Base-by-base conservation (phyloP, 2,113 vertebrate species). In the Osmerus eperlanus region DNA sequence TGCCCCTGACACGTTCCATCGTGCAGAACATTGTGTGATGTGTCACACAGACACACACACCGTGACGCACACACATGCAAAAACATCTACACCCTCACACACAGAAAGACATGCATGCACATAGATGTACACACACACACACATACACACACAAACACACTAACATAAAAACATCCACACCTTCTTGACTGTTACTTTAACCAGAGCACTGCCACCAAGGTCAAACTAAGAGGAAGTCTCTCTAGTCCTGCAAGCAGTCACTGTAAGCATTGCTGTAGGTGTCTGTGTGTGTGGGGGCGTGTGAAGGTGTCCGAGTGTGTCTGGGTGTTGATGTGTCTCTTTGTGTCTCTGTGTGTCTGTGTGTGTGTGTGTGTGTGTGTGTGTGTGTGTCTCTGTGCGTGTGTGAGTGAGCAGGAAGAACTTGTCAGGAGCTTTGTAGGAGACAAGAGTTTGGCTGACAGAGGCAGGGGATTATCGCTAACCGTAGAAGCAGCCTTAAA, bases 31-130 rank as follows among this genome's bases (percentile, higher is more conserved):
- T 12, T 25, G 13, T 63, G 23, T 63, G 61, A 63, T 14, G 3
- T 32, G 61, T 63, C 61, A 63, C 61, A 63, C 29, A 29, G 6
- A 36, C 32, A 29, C 25, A 28, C 61, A 63, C 61, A 21, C 59
- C 7, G 9, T 12, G 19, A 29, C 25, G 29, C 61, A 63, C 3
- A 61, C 59, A 23, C 58, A 23, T 21, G 11, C 21, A 23, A 58
- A n/a, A 58, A 70, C 68, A 74, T 58, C 65, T 64, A 72, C 56
- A 78, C 23, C 59, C 53, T 73, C 55, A 75, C 23, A 29, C 3
- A 69, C 53, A 21, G 21, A 69, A 41, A 23, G 11, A n/a, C 9
- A 58, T 12, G 54, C 53, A 19, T 29, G 55, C 51, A 63, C 21
- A 64, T 41, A 54, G 16, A 64, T 18, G 4, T 53, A 36, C 63